Base-by-base conservation (phyloP, 2,888 invertebrate genomes). In the Netelia melanura region DNA sequence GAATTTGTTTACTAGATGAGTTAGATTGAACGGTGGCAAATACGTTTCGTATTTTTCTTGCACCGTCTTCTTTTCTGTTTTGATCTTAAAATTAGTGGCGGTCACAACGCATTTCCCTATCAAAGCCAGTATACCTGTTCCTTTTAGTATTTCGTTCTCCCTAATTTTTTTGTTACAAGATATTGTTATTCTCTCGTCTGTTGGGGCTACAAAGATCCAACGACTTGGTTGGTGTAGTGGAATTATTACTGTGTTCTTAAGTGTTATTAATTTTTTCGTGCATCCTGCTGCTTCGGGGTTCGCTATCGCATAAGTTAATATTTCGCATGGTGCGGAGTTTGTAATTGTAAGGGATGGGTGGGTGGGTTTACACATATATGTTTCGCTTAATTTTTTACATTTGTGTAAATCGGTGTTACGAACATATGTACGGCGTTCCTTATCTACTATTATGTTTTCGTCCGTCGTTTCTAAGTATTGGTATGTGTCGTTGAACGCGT, bases 61-160 rank as follows among this genome's bases (percentile, higher is more conserved):
- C 14, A 38, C 0, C 38, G n/a, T 65, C 23, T 54, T 21, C 17
- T 30, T 44, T n/a, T 38, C 5, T 9, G 56, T 77, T 43, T 48
- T 44, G 0, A 67, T 21, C 23, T 58, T 67, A 2, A 58, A 67
- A 11, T 67, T 23, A 25, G 38, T 65, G 67, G 67, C 77, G 54
- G 43, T 77, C 58, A 58, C 67, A 9, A 48, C 62, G 44, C 67
- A 77, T 38, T 58, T 61, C n/a, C 25, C 43, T 77, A 21, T 25
- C 17, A 77, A 67, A 76, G 76, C 54, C 65, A 65, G 75, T 64
- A 48, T 17, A 23, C 54, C 64, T 76, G 65, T 11, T 14, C 25
- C n/a, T n/a, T 38, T 14, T 23, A 67, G 11, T 21, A 43, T 65
- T 56, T n/a, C 14, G 1, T 54, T 23, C 11, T 52, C 11, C 38